Evolutionary conservation across 1,140 invertebrate genomes (phyloP), one percentile per base, ranked within the genome.

Genomic region (Hormaphis cornu): DNA sequence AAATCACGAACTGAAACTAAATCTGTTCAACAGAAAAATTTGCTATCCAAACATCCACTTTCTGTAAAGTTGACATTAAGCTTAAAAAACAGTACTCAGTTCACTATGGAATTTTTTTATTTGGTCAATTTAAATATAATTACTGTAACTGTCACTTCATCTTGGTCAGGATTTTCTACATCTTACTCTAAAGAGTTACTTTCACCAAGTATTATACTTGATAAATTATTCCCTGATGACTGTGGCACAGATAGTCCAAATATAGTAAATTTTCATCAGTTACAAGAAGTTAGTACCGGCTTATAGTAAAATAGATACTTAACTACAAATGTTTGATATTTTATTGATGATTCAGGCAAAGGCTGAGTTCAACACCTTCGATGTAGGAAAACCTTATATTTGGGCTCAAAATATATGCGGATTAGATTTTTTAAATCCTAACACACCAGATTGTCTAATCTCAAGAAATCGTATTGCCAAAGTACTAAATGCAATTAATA

Each of bases 361-460:
- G 33, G 24, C 61, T 22, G 61, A 66, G 8, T 66, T 66, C 18
- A 66, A 50, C 28, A 48, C 61, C 12, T 24, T 66, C 14, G 61
- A 66, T 16, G 44, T 66, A 18, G 61, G 61, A 14, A 66, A 66
- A 35, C 61, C 61, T 48, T 66, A 66, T 20, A 48, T 66, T 22
- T 66, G 61, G 61, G 61, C 61, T 48, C 61, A 66, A 16, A 66
- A 26, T 48, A 66, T 66, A 33, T 66, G 61, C 35, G 61, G 61
- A 14, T 66, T 66, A 9, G 44, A 66, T 66, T 66, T 66, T 24
- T 48, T 66, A 22, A 66, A 66, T 33, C 18, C 42, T 35, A 48
- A 1, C 35, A 9, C n/a, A 50, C 61, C 61, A 20, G 61, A 50
- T 35, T 48, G 30, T 50, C 16, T 66, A n/a, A 22, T 50, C 35